phyloP scores from a whole-genome alignment of 1,140 invertebrate species.

The Pachypsylla venusta region DNA sequence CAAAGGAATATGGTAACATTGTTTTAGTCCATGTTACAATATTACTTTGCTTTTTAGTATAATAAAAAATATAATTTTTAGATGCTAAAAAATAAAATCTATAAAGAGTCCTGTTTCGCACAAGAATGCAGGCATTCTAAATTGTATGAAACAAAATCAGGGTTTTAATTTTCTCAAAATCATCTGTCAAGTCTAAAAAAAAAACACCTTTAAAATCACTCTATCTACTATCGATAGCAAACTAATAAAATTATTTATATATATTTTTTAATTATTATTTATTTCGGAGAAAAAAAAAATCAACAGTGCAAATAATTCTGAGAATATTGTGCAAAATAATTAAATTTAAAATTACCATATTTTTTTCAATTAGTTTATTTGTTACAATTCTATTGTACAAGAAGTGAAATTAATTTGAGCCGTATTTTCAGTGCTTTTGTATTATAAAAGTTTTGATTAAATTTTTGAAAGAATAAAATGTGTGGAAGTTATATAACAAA shows the following conservation, averaged over 20 bases:
- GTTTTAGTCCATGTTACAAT: no score
- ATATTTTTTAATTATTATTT: not conserved
- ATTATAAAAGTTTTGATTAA: not conserved
- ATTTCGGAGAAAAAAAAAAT: not conserved
- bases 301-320: conserved; percentile 8
- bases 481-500: not conserved
- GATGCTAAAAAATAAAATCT: no score
- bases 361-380: conserved; percentile 5
- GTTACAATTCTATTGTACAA: conserved; percentile 10
- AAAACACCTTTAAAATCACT: no score
- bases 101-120: no score
- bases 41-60: no score
- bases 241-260: conserved; percentile 8
- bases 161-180: no score
- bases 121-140: no score
- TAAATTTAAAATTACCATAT: not conserved
- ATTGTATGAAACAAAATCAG: no score
- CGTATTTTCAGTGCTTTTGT: not conserved
- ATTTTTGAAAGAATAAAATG: not conserved
- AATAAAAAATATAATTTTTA: no score
- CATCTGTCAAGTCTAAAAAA: no score
- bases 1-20: no score
- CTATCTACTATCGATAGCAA: no score
- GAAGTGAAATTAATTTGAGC: not conserved
- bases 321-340: conserved; percentile 7